These are phyloP conservation scores for Lontra canadensis DNA, from an alignment of 2,113 vertebrate genomes.

Conservation along the genomic window DNA sequence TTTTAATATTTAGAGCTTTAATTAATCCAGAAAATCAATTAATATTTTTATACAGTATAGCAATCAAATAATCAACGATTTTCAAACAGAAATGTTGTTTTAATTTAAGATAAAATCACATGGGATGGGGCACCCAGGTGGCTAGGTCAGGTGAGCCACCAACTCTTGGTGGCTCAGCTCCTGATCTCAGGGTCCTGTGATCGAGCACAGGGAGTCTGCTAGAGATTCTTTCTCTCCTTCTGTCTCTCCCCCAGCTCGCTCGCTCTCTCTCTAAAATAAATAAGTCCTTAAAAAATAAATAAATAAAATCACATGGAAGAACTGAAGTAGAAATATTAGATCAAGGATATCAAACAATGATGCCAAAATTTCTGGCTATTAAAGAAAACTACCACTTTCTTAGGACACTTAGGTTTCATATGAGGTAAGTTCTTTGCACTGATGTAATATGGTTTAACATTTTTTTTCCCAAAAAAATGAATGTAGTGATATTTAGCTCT, in stretches of 20 bases:
- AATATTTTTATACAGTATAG: background rate
- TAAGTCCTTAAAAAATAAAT: background rate
- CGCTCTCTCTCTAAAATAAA: background rate
- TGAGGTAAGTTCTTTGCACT: background rate
- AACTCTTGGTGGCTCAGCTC: background rate
- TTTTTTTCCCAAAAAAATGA: background rate
- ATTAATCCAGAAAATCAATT: background rate
- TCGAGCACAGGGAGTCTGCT: background rate
- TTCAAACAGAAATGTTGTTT: background rate
- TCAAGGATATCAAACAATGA: background rate
- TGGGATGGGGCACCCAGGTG: background rate
- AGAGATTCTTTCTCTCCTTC: background rate
- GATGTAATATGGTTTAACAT: background rate
- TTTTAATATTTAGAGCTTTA: background rate
- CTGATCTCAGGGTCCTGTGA: background rate
- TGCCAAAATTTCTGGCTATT: background rate
- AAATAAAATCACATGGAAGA: background rate
- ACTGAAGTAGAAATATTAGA: background rate
- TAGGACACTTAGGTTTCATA: background rate
- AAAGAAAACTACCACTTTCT: background rate
- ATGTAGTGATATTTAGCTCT: background rate
- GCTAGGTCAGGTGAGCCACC: background rate
- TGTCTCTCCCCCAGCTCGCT: background rate
- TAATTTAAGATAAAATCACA: slow-evolving; percentile 35
- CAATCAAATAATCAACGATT: background rate